Evolutionary conservation across 2,113 vertebrate species (phyloP), one percentile per base, ranked within the genome.

Genomic region (Zosterops hypoxanthus): DNA sequence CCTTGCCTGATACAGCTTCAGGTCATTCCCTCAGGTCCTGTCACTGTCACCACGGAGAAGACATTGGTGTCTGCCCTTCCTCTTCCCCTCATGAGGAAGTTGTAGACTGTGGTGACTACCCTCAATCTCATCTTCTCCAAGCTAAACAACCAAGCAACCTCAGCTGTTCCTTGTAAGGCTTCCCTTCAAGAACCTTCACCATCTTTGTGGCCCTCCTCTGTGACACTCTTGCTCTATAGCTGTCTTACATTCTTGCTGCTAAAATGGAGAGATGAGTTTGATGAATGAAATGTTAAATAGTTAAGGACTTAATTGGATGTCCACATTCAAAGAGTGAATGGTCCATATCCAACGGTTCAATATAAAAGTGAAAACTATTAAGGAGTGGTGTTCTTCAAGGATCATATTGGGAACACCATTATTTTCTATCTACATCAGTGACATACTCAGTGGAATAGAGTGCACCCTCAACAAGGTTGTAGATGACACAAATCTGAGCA

Each of bases 351-450:
- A 72, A 5, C 29, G 11, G 9, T 25, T 81, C 41, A 25, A 66
- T 22, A 16, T 33, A 63, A 34, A 71, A 41, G 19, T 33, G 9
- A 25, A 76, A 91, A 39, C 20, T 9, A 70, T 14, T 53, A 75
- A 49, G 1, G 1, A 53, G 24, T 3, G 0, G 15, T 28, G 17
- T 34, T 66, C 17, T 15, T 50, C 24, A 66, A 19, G 8, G 13
- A 13, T 79, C 24, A 24, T 39, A 49, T 13, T 53, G 26, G 8
- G 20, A 81, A 33, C 23, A 25, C 15, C 33, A 33, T 22, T 72
- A 33, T 33, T 78, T 82, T 64, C 71, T 59, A 79, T 6, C 24
- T n/a, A 59, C 24, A 57, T 42, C 17, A 34, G 2, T 17, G 8
- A 78, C 7, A 50, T 4, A 56, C 2, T 6, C 12, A 49, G 47